These are phyloP conservation scores for Megamerina dolium DNA, from an alignment of 2,888 invertebrate species.

Conservation along the genomic window DNA sequence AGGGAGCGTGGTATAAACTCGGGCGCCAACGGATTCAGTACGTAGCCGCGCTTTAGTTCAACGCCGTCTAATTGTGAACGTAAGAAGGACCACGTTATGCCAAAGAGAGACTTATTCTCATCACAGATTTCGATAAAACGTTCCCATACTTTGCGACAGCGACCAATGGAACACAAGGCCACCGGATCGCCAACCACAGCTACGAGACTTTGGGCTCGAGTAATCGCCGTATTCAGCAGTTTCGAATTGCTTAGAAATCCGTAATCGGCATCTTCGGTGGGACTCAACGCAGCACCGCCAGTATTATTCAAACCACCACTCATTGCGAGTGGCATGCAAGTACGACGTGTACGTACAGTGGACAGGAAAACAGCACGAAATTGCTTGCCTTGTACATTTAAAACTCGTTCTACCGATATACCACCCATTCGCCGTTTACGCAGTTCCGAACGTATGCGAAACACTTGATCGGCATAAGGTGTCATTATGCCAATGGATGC, in stretches of 20 bases:
- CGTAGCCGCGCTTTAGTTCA: slow-evolving; percentile 67
- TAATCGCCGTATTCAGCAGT: slow-evolving; percentile 76
- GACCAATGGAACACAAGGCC: slow-evolving; percentile 71
- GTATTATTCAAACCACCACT: slow-evolving; percentile 12
- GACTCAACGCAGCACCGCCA: slow-evolving; percentile 24
- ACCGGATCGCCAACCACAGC: slow-evolving; percentile 82
- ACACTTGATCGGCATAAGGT: slow-evolving; percentile 75
- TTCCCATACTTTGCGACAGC: slow-evolving; percentile 77
- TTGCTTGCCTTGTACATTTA: slow-evolving; percentile 84
- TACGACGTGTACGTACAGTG: slow-evolving; percentile 65
- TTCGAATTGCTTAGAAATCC: slow-evolving; percentile 78
- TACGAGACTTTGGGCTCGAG: slow-evolving; percentile 72
- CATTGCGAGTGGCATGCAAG: slow-evolving; percentile 54
- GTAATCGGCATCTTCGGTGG: slow-evolving; percentile 61
- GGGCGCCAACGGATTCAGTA: slow-evolving; percentile 74
- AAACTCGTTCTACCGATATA: slow-evolving; percentile 74
- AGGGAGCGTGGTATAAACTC: slow-evolving; percentile 67
- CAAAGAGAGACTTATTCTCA: slow-evolving; percentile 64
- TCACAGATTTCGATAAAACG: slow-evolving; percentile 67
- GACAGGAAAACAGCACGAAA: slow-evolving; percentile 76
- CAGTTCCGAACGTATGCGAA: slow-evolving; percentile 68
- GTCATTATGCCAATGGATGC: slow-evolving; percentile 79
- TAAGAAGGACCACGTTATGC: slow-evolving; percentile 64
- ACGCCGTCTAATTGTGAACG: slow-evolving; percentile 65
- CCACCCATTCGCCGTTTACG: slow-evolving; percentile 66